Conservation (phyloP, 2,113 vertebrate species). For the Gallinago undulata region DNA sequence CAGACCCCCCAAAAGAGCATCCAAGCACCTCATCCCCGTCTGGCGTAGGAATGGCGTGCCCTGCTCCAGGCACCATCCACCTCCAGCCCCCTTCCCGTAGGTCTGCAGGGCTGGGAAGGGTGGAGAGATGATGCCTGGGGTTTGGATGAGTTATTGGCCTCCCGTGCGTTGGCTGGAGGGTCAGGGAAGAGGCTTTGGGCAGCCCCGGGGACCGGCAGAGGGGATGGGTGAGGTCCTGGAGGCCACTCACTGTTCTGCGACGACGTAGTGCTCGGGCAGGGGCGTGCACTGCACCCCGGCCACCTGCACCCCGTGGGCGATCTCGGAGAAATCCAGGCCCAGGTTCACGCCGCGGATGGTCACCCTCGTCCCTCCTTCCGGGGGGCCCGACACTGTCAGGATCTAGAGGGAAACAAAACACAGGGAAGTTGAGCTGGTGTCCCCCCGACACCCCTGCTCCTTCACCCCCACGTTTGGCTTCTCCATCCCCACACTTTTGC, state of each 20-base stretch:
- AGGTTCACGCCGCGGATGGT: slow-evolving; percentile 95
- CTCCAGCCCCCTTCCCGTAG: neutral
- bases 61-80: neutral
- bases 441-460: accelerated
- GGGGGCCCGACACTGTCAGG: slow-evolving; percentile 92
- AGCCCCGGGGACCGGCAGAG: neutral
- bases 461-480: accelerated
- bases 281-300: slow-evolving; percentile 91
- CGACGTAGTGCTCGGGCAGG: slow-evolving; percentile 88
- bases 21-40: neutral
- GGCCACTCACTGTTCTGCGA: slow-evolving; percentile 93
- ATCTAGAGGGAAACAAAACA: slow-evolving; percentile 75
- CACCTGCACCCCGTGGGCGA: slow-evolving; percentile 90
- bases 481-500: neutral
- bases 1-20: neutral
- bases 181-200: neutral
- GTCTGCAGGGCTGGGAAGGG: neutral
- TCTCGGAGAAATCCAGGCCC: slow-evolving; percentile 92
- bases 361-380: slow-evolving; percentile 92
- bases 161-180: accelerated
- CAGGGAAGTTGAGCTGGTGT: neutral
- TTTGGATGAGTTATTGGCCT: neutral
- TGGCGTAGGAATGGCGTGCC: neutral
- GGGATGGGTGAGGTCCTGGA: accelerated
- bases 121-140: neutral